phyloP scores from a whole-genome alignment of 2,888 invertebrate species.

The Frankliniella intonsa region DNA sequence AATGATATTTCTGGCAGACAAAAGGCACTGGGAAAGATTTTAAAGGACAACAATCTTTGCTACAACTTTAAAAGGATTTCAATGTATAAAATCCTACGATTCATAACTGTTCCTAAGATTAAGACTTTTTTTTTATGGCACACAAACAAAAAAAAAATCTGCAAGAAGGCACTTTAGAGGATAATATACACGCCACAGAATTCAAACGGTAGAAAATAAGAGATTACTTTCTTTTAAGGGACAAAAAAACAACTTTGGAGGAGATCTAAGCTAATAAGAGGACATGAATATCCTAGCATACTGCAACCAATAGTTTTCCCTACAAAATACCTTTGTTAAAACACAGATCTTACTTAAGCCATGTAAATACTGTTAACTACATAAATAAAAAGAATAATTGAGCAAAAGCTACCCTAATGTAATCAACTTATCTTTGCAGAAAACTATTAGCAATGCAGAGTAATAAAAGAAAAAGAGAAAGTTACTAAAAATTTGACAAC shows the following conservation, averaged over 20 bases:
- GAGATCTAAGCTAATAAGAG: too few species aligned
- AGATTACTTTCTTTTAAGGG: not conserved
- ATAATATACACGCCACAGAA: not conserved
- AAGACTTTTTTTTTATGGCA: slow-evolving; percentile 15
- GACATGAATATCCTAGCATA: too few species aligned
- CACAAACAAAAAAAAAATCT: not conserved
- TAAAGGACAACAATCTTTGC: not conserved
- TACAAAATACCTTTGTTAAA: not conserved
- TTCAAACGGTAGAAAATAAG: not conserved
- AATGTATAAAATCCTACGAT: not conserved
- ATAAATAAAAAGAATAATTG: not conserved
- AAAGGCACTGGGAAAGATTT: slow-evolving; percentile 12
- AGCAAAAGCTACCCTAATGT: not conserved
- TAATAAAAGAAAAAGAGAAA: not conserved
- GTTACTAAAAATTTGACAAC: not conserved
- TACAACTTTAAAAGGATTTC: not conserved
- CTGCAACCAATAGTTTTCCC: not conserved
- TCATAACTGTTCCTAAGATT: not conserved
- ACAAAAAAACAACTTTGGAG: too few species aligned
- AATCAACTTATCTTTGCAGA: too few species aligned
- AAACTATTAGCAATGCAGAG: too few species aligned
- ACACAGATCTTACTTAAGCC: slow-evolving; percentile 13
- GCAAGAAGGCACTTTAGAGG: slow-evolving; percentile 15
- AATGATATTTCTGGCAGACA: slow-evolving; percentile 19
- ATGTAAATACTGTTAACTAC: not conserved